phyloP scores from a whole-genome alignment of 2,888 invertebrate genomes.

The Drosophila kambysellisi region DNA sequence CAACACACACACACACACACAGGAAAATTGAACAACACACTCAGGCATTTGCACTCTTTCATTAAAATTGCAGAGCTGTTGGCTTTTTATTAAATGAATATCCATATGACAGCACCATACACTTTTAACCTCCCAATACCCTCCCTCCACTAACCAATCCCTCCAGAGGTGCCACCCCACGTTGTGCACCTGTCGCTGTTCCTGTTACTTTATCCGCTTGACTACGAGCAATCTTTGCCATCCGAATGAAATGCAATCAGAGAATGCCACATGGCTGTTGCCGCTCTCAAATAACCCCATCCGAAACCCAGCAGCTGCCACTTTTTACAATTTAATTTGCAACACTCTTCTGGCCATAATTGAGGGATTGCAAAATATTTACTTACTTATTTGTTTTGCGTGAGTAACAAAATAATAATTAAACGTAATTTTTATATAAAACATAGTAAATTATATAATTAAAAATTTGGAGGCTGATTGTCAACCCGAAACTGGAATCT shows the following conservation, averaged over 20 bases:
- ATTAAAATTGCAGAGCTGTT: constrained; percentile 71
- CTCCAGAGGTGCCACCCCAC: background rate
- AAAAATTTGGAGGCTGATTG: background rate
- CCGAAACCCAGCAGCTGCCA: constrained; percentile 3
- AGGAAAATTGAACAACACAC: constrained; percentile 16
- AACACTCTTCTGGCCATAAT: background rate
- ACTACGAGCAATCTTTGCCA: constrained; percentile 37
- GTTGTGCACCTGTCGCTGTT: constrained; percentile 3
- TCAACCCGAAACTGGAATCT: background rate
- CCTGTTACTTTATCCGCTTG: constrained; percentile 17
- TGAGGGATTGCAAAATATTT: background rate
- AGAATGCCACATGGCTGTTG: constrained; percentile 36
- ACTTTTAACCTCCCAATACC: background rate
- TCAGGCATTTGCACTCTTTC: constrained; percentile 63
- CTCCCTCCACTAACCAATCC: background rate
- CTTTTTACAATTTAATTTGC: background rate
- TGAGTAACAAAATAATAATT: background rate
- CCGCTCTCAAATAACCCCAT: constrained; percentile 39
- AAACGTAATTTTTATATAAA: background rate
- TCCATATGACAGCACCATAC: constrained; percentile 40
- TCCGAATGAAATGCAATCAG: constrained; percentile 63
- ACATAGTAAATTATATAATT: background rate
- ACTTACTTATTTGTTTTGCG: background rate
- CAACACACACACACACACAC: background rate
- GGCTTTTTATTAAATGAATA: constrained; percentile 79